These are phyloP conservation scores for Aricia agestis DNA, from an alignment of 1,140 invertebrate species.

Conservation along the genomic window DNA sequence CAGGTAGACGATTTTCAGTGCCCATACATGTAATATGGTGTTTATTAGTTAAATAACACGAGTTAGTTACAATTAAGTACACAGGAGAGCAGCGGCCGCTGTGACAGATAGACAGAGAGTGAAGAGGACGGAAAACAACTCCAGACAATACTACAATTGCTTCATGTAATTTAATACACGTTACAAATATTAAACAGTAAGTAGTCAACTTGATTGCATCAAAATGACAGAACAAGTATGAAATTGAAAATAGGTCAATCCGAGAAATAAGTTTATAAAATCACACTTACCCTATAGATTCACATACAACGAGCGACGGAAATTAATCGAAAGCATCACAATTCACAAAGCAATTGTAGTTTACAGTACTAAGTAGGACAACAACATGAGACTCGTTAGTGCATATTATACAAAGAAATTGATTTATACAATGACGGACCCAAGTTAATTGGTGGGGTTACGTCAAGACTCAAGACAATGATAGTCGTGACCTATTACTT, in stretches of 20 bases:
- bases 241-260: neutral
- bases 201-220: neutral
- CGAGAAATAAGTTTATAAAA: neutral
- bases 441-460: too few relatives aligned
- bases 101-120: neutral
- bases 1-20: neutral
- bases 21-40: neutral
- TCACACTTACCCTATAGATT: neutral
- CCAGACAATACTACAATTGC: neutral
- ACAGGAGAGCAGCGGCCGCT: neutral
- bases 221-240: neutral
- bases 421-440: too few relatives aligned
- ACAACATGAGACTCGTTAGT: neutral
- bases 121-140: neutral
- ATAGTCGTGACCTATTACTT: too few relatives aligned
- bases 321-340: neutral
- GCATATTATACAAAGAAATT: neutral
- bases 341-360: neutral
- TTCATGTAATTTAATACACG: neutral
- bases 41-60: neutral
- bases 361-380: neutral
- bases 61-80: neutral
- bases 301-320: neutral
- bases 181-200: neutral
- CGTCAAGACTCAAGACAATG: too few relatives aligned